Evolutionary conservation across 2,888 invertebrate species (phyloP), one percentile per base, ranked within the genome.

Genomic region (Amblyteles armatorius): DNA sequence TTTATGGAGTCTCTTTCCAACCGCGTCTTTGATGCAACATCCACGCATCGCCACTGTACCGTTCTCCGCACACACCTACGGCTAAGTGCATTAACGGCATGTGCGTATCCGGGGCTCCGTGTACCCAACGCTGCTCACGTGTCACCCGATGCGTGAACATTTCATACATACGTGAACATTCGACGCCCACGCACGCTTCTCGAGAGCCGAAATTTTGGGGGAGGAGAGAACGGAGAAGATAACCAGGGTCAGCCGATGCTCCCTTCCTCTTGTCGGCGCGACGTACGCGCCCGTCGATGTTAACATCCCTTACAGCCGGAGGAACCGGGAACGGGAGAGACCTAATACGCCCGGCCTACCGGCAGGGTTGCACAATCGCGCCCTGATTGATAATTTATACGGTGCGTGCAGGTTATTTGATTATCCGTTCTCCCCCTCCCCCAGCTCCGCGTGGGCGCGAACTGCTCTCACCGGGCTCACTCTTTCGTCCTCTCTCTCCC

Each of bases 331-430:
- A 74, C 55, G 87, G 83, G 87, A 80, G 86, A 83, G 88, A 84
- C 73, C 85, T 85, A 87, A 85, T 86, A 85, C 88, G 88, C 84
- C 85, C 76, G 81, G 83, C 80, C 91, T 90, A 82, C 89, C 88
- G 90, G 90, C 92, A 89, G 93, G 91, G 91, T 92, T 92, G 91
- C 92, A 93, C 93, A 93, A 93, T 93, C 92, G 93, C 89, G 89
- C 87, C 90, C 93, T 93, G 93, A 93, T 93, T 93, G 93, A 93
- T 93, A 93, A 93, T 93, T 93, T 93, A 93, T 93, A 93, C 93
- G 91, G 93, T 93, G 93, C 93, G 93, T 92, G 92, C 91, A 92
- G 92, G 92, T 93, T 93, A 93, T 93, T 93, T 91, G 93, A 93
- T 93, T 93, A 93, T 93, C 92, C 87, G 88, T 88, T 88, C 88